These are phyloP conservation scores for Hydriomena furcata DNA, from an alignment of 2,888 invertebrate genomes.

Conservation along the genomic window DNA sequence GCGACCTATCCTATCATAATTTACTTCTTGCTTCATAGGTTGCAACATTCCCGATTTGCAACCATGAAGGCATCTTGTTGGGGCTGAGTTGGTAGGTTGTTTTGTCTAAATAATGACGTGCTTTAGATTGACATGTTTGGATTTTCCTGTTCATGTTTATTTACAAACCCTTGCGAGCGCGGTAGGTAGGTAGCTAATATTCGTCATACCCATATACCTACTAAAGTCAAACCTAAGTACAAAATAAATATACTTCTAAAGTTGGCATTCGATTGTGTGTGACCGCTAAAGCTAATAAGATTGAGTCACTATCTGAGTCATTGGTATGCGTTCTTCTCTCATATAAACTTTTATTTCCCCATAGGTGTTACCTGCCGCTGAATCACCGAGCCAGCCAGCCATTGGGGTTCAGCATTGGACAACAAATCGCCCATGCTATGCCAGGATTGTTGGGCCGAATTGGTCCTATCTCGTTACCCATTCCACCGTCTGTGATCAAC, in stretches of 20 bases:
- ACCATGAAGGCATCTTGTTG: slow-evolving; percentile 10
- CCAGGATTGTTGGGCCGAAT: slow-evolving; percentile 30
- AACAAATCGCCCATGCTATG: slow-evolving; percentile 15
- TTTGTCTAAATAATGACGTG: background rate
- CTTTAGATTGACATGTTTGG: background rate
- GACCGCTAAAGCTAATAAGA: slow-evolving; percentile 57
- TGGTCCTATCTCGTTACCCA: slow-evolving; percentile 54
- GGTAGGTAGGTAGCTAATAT: slow-evolving; percentile 7
- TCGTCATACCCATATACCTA: too few species aligned
- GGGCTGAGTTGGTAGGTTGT: background rate
- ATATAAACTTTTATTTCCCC: slow-evolving; percentile 60
- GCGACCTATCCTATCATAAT: slow-evolving; percentile 36
- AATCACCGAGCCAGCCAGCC: slow-evolving; percentile 53
- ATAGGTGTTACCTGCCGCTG: slow-evolving; percentile 66
- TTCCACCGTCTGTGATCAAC: slow-evolving; percentile 78
- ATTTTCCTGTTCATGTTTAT: slow-evolving; percentile 17
- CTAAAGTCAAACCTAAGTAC: too few species aligned
- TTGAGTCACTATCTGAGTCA: slow-evolving; percentile 68
- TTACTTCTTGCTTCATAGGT: slow-evolving; percentile 31
- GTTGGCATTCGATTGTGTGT: slow-evolving; percentile 47
- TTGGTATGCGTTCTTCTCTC: slow-evolving; percentile 54
- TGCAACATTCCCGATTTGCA: slow-evolving; percentile 30
- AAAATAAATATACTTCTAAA: slow-evolving; percentile 41
- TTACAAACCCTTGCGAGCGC: background rate
- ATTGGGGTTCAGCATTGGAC: slow-evolving; percentile 41